These are phyloP conservation scores for Diplodus puntazzo DNA, from an alignment of 2,797 vertebrate species.

Conservation along the genomic window DNA sequence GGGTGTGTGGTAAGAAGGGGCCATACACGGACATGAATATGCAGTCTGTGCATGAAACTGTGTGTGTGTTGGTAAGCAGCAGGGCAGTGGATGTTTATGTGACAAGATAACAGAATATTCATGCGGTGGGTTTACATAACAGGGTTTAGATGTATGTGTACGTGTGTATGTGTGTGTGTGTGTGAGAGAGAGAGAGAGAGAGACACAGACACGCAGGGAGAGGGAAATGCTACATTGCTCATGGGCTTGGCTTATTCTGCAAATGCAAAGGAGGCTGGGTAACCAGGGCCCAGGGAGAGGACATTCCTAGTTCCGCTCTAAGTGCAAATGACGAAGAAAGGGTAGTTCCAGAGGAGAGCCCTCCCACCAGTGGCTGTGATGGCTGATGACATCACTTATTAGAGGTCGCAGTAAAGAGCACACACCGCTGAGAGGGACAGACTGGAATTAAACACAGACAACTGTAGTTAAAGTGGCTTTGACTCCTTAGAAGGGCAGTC, in stretches of 20 bases:
- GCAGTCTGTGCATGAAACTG: background rate
- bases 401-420: constrained; percentile 74
- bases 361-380: constrained; percentile 51
- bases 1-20: background rate
- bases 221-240: constrained; percentile 38
- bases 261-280: constrained; percentile 54
- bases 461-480: constrained; percentile 64
- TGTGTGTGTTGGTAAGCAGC: constrained; percentile 3
- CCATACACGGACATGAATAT: constrained; percentile 7
- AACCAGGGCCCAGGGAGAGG: constrained; percentile 66
- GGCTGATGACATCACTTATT: constrained; percentile 77
- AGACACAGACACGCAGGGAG: background rate
- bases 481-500: constrained; percentile 71
- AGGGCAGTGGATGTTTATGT: constrained; percentile 22
- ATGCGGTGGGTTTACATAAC: constrained; percentile 55
- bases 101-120: constrained; percentile 46
- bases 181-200: background rate
- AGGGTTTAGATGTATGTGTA: constrained; percentile 5
- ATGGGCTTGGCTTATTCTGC: constrained; percentile 38
- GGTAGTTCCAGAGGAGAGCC: constrained; percentile 62
- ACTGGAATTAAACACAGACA: constrained; percentile 67
- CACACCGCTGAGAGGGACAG: constrained; percentile 69
- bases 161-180: background rate
- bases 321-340: constrained; percentile 49
- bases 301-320: constrained; percentile 61